A percentile compares a stretch with the other conserved stretches of the same genome.
Conservation (phyloP, 2,113 vertebrate genomes). For the Sapayoa aenigma region DNA sequence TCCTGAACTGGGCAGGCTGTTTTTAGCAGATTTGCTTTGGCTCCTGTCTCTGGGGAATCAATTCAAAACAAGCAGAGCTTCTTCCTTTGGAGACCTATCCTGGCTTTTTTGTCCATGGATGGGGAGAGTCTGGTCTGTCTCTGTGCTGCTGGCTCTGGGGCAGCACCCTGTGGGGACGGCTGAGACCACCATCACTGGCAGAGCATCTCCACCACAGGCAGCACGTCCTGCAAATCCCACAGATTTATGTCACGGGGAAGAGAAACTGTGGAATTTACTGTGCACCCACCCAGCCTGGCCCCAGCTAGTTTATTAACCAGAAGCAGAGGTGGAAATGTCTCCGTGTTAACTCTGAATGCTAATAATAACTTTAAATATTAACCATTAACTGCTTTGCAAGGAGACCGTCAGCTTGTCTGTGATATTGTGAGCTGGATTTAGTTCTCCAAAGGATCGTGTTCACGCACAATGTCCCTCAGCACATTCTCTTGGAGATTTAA, state of each 20-base stretch:
- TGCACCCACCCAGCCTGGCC: neutral
- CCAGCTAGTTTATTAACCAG: neutral
- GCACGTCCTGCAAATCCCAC: neutral
- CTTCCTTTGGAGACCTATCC: neutral
- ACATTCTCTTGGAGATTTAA: conserved; percentile 58
- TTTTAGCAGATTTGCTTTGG: neutral
- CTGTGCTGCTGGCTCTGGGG: neutral
- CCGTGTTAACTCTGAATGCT: neutral
- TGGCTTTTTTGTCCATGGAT: fast-evolving
- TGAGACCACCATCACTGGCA: neutral
- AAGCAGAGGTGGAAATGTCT: neutral
- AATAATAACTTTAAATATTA: neutral
- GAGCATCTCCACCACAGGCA: neutral
- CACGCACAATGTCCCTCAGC: neutral
- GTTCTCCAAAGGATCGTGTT: conserved; percentile 33
- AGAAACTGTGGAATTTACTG: neutral
- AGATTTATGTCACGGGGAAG: fast-evolving
- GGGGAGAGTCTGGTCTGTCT: neutral
- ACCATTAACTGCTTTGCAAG: neutral
- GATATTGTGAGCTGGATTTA: neutral
- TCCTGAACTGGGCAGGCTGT: neutral
- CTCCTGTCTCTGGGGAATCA: neutral
- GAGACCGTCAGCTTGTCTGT: neutral
- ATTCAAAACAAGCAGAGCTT: neutral
- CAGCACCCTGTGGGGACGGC: neutral